A percentile compares a stretch with the other conserved stretches of the same genome.
phyloP scores from a whole-genome alignment of 1,140 invertebrate species.

The Lysiphlebus fabarum region DNA sequence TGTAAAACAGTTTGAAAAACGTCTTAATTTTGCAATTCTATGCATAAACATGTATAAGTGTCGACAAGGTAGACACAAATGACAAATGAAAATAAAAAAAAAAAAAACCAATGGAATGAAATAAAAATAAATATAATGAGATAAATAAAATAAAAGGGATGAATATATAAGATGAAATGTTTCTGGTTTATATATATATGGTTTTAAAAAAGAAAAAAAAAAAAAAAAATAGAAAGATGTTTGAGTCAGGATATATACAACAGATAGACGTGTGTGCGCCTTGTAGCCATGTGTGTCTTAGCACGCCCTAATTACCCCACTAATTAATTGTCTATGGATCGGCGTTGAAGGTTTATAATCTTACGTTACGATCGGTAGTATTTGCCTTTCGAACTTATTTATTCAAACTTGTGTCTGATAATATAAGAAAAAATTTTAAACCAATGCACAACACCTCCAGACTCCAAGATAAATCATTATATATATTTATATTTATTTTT shows the following conservation, averaged over 20 bases:
- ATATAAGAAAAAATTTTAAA: constrained; percentile 11
- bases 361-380: constrained; percentile 19
- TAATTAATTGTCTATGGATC: constrained; percentile 38
- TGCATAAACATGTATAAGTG: constrained; percentile 10
- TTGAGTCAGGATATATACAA: not conserved
- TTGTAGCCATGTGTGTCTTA: constrained; percentile 26
- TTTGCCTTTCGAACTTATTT: constrained; percentile 21
- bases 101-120: no score
- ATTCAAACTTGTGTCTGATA: constrained; percentile 17
- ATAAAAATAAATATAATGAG: no score
- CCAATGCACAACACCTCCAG: constrained; percentile 10
- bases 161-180: no score
- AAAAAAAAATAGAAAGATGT: not conserved
- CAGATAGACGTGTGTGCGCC: constrained; percentile 18
- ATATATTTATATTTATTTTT: constrained; percentile 5
- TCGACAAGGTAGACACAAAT: no score
- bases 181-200: no score
- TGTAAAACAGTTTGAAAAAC: not conserved
- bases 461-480: constrained; percentile 13
- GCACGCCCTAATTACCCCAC: constrained; percentile 36
- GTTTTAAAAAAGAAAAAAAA: constrained; percentile 5
- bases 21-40: constrained; percentile 19
- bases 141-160: no score
- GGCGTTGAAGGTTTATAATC: constrained; percentile 24
- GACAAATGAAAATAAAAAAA: no score